phyloP scores from a whole-genome alignment of 2,888 invertebrate species.

The Byasa hedistus region DNA sequence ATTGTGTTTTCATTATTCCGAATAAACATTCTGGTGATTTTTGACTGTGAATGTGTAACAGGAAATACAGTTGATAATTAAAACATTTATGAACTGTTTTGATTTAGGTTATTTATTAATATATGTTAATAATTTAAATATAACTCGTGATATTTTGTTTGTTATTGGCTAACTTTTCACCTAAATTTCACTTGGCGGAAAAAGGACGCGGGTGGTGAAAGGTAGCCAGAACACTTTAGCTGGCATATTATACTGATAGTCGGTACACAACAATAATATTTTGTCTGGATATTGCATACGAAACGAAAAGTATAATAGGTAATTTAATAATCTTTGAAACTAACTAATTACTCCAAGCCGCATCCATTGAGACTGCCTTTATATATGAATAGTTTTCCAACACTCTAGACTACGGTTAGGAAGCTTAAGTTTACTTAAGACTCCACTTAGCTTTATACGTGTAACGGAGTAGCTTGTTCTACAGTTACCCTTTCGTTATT shows the following conservation, averaged over 20 bases:
- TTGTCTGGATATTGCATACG: too few species aligned
- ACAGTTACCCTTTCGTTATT: constrained; percentile 5
- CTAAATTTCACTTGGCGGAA: too few species aligned
- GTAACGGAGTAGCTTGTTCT: constrained; percentile 64
- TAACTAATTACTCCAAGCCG: constrained; percentile 66
- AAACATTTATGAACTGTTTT: too few species aligned
- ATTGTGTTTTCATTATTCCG: constrained; percentile 44
- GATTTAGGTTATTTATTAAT: too few species aligned
- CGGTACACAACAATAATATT: too few species aligned
- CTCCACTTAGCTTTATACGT: constrained; percentile 32
- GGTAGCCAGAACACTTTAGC: too few species aligned
- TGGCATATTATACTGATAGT: too few species aligned
- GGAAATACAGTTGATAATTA: too few species aligned
- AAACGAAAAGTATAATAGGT: background rate
- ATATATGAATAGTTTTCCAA: constrained; percentile 62
- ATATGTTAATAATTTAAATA: too few species aligned
- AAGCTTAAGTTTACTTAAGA: constrained; percentile 28
- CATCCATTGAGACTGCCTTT: constrained; percentile 52
- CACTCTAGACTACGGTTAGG: constrained; percentile 55
- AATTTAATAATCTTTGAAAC: constrained; percentile 4
- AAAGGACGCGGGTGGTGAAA: too few species aligned
- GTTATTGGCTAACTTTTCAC: too few species aligned
- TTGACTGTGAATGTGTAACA: background rate
- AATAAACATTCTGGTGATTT: constrained; percentile 17
- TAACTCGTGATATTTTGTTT: too few species aligned